A percentile compares a stretch with the other conserved stretches of the same genome.
Evolutionary conservation across 2,888 invertebrate species (phyloP).

Genomic region (Cerastis rubricosa): DNA sequence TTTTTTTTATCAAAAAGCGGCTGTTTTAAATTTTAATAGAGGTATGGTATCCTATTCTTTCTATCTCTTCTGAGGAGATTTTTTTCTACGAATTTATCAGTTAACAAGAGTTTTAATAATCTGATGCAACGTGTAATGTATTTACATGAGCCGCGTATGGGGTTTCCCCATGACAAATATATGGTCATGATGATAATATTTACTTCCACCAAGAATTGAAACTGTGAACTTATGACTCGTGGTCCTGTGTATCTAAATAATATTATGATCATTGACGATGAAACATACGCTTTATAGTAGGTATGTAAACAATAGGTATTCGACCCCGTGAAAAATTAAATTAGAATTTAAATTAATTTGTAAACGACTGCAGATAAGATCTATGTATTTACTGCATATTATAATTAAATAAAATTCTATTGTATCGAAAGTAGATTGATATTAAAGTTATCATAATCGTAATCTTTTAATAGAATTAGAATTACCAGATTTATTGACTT

Average conservation of each 20-base stretch:
- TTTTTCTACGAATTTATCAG: background rate
- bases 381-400: no score
- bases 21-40: conserved; percentile 4
- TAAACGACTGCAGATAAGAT: no score
- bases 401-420: no score
- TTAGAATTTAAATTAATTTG: no score
- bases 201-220: conserved; percentile 5
- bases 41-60: background rate
- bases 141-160: conserved; percentile 27
- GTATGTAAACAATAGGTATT: conserved; percentile 4
- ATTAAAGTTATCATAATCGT: no score
- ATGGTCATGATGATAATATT: background rate
- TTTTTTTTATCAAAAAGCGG: background rate
- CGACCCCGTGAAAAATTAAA: background rate
- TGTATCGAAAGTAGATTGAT: no score
- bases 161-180: background rate
- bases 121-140: conserved; percentile 51
- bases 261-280: background rate
- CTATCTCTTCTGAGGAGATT: background rate
- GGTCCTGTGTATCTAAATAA: background rate
- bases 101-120: background rate
- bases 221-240: background rate
- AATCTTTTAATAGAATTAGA: no score
- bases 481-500: conserved; percentile 19
- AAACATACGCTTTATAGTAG: conserved; percentile 8